phyloP scores from a whole-genome alignment of 2,797 vertebrate genomes.

The Microhierax caerulescens region DNA sequence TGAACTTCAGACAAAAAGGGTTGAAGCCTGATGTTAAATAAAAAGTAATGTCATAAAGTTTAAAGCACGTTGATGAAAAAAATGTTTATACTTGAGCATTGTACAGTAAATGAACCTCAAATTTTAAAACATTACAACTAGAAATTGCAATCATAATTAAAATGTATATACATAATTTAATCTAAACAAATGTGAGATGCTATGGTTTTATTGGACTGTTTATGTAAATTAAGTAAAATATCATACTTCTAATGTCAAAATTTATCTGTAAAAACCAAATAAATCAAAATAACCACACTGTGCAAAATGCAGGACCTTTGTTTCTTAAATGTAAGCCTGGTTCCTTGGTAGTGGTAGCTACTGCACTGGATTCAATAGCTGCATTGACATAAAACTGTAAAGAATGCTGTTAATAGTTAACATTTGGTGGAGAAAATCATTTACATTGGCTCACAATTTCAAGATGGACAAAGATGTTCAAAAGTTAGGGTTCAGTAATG shows the following conservation, averaged over 20 bases:
- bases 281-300: neutral
- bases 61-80: neutral
- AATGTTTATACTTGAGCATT: neutral
- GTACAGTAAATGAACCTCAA: neutral
- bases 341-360: neutral
- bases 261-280: neutral
- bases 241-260: neutral
- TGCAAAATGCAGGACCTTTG: neutral
- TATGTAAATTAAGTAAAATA: neutral
- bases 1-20: neutral
- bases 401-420: neutral
- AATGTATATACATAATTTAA: neutral
- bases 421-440: neutral
- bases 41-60: neutral
- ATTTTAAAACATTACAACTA: neutral
- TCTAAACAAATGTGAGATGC: neutral
- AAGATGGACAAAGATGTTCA: neutral
- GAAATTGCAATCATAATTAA: neutral
- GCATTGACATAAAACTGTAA: neutral
- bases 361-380: neutral
- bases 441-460: neutral
- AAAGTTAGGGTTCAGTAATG: neutral
- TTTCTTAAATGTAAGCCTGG: accelerated
- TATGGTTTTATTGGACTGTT: neutral
- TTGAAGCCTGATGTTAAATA: neutral